Percentiles rank a stretch among this genome's conserved stretches.
Conservation (phyloP, 2,888 invertebrate species). For the Trissolcus brochymenae region DNA sequence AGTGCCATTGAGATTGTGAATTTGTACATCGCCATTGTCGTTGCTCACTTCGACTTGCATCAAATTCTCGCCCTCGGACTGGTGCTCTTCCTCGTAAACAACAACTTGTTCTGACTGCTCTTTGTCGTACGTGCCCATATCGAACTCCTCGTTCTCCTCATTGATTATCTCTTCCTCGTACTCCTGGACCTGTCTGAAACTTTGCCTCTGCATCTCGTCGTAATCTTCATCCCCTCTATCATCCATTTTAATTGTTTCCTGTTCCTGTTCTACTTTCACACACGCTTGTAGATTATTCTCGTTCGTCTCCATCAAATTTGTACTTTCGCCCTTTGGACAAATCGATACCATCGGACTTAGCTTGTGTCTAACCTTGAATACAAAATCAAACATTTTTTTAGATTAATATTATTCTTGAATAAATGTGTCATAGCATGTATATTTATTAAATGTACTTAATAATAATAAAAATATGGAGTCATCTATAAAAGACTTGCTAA, state of each 20-base stretch:
- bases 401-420: too few species aligned
- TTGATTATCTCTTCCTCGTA: constrained; percentile 55
- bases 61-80: constrained; percentile 55
- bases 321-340: constrained; percentile 33
- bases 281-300: too few species aligned
- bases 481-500: not conserved
- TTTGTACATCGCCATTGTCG: constrained; percentile 61
- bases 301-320: constrained; percentile 22
- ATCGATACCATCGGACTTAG: constrained; percentile 63
- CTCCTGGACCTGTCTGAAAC: constrained; percentile 49
- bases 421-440: too few species aligned
- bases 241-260: not conserved
- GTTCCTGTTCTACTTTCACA: constrained; percentile 22
- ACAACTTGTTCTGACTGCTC: constrained; percentile 44
- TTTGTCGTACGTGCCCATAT: constrained; percentile 40
- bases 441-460: too few species aligned
- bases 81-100: constrained; percentile 47
- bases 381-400: constrained; percentile 7
- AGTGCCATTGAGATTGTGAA: constrained; percentile 72
- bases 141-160: constrained; percentile 47
- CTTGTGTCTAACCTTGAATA: constrained; percentile 58
- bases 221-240: constrained; percentile 8
- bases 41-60: constrained; percentile 63
- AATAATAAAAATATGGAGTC: not conserved
- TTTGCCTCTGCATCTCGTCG: constrained; percentile 14